A percentile compares a stretch with the other conserved stretches of the same genome.
Evolutionary conservation across 1,140 invertebrate species (phyloP).

Genomic region (Ceratitis capitata): DNA sequence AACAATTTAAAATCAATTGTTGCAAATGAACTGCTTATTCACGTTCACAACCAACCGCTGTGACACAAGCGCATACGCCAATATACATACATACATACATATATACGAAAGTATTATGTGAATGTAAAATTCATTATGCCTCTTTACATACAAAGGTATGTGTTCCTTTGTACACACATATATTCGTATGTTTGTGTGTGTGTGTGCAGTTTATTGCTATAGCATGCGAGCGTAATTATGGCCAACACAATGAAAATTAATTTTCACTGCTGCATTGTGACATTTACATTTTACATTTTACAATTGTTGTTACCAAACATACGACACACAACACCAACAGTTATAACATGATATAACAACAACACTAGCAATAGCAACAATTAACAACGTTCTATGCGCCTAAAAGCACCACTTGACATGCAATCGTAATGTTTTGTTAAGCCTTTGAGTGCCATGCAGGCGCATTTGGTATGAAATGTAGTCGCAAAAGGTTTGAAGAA

Average conservation of each 20-base stretch:
- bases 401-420: constrained; percentile 37
- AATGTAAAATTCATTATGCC: too few species aligned
- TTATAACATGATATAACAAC: background rate
- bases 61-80: background rate
- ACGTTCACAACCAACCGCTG: background rate
- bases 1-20: constrained; percentile 26
- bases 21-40: constrained; percentile 23
- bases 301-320: too few species aligned
- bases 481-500: background rate
- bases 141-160: too few species aligned
- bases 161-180: too few species aligned
- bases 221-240: constrained; percentile 13
- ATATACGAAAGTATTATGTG: too few species aligned
- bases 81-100: too few species aligned
- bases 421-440: constrained; percentile 36
- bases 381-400: constrained; percentile 12
- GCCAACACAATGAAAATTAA: constrained; percentile 20
- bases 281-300: constrained; percentile 23
- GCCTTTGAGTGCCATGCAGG: constrained; percentile 25
- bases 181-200: too few species aligned
- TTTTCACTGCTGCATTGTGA: constrained; percentile 35
- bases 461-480: background rate
- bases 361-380: background rate
- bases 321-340: too few species aligned
- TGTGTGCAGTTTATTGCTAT: too few species aligned